Evolutionary conservation across 2,797 vertebrate species (phyloP).

Genomic region (Coregonus ussuriensis): DNA sequence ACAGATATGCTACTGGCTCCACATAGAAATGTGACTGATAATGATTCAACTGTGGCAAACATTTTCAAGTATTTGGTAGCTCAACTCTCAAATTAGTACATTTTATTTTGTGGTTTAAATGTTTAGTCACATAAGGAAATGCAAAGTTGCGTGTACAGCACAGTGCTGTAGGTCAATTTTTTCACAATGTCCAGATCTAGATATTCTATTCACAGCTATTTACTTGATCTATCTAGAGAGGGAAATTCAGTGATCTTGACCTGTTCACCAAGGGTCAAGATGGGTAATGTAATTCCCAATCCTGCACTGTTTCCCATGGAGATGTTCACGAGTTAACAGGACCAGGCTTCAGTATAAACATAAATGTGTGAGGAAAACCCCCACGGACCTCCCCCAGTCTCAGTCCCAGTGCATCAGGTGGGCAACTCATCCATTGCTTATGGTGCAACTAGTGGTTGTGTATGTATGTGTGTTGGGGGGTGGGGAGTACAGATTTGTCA

Average conservation of each 20-base stretch:
- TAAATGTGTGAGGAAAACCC: constrained; percentile 17
- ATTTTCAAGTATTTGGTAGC: background rate
- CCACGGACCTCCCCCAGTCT: background rate
- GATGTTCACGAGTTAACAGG: constrained; percentile 21
- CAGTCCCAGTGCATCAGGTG: background rate
- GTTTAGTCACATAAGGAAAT: background rate
- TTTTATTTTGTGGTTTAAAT: background rate
- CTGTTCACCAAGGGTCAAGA: background rate
- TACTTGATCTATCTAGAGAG: background rate
- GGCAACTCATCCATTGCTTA: background rate
- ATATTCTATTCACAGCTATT: background rate
- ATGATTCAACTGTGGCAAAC: background rate
- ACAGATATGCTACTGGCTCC: background rate
- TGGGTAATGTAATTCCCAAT: background rate
- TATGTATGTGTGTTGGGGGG: too few species aligned
- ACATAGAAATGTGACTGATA: background rate
- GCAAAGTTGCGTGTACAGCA: background rate
- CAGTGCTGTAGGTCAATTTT: too few species aligned
- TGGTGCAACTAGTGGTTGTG: background rate
- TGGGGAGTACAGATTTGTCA: too few species aligned
- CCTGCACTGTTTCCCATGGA: constrained; percentile 16
- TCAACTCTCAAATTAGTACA: background rate
- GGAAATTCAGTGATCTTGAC: constrained; percentile 16
- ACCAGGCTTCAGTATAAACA: constrained; percentile 28
- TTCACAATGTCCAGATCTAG: background rate